A percentile compares a stretch with the other conserved stretches of the same genome.
Evolutionary conservation across 2,113 vertebrate genomes (phyloP).

Genomic region (Mixornis gularis): DNA sequence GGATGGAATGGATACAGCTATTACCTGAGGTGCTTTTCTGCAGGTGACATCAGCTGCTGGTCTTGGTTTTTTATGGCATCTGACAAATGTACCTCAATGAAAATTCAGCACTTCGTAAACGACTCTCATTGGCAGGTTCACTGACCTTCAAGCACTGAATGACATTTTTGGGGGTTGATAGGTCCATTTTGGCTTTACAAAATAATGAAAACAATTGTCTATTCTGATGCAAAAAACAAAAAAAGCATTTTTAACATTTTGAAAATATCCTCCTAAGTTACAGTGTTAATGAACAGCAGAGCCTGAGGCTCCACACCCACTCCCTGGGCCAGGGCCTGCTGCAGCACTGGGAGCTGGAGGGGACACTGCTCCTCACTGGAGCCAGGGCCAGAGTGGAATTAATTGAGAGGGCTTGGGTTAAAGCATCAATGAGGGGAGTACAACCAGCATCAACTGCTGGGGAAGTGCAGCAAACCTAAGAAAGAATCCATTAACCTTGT

Average conservation of each 20-base stretch:
- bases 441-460: background rate
- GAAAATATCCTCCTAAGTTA: background rate
- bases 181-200: background rate
- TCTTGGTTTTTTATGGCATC: background rate
- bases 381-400: background rate
- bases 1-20: background rate
- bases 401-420: background rate
- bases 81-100: background rate
- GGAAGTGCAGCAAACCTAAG: background rate
- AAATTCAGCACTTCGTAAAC: background rate
- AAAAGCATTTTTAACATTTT: fast-evolving
- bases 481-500: background rate
- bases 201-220: background rate
- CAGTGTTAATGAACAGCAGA: fast-evolving
- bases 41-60: background rate
- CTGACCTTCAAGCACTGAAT: background rate
- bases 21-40: background rate
- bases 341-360: fast-evolving
- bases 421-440: background rate
- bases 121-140: background rate
- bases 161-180: background rate
- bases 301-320: fast-evolving
- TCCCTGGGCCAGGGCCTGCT: fast-evolving
- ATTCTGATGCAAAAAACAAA: background rate
- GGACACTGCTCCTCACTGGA: background rate